Conservation (phyloP, 37 sponge, comb jelly and placozoan genomes). For the Cladorhizidae sp. region DNA sequence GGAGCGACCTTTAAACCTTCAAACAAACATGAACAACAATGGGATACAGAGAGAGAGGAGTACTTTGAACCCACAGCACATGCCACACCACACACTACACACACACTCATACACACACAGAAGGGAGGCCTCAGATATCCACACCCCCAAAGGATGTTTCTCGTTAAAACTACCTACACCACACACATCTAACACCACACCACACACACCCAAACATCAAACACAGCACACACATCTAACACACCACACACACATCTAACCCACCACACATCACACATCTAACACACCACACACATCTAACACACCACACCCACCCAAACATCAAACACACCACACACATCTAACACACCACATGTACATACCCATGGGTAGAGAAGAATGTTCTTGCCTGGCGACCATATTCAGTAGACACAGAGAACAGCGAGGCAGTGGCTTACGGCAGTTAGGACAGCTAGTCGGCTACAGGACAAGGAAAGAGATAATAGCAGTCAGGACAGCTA, state of each 20-base stretch:
- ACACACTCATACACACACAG: not conserved
- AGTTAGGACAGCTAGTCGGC: slow-evolving; percentile 81
- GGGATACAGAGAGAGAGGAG: not conserved
- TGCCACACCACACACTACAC: not conserved
- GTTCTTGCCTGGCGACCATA: slow-evolving; percentile 51
- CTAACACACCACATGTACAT: too few species aligned
- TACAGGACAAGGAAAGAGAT: slow-evolving; percentile 11
- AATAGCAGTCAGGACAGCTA: slow-evolving; percentile 79
- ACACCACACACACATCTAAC: too few species aligned
- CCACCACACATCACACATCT: too few species aligned
- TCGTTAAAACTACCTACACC: too few species aligned
- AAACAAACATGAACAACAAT: not conserved
- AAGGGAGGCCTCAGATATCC: too few species aligned
- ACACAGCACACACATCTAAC: too few species aligned
- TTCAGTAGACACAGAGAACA: slow-evolving; percentile 86
- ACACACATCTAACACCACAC: too few species aligned
- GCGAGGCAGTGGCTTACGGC: slow-evolving; percentile 87
- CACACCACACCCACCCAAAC: too few species aligned
- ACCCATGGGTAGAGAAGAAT: not conserved
- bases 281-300: too few species aligned
- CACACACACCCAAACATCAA: too few species aligned
- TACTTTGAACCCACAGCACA: not conserved
- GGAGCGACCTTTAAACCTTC: not conserved
- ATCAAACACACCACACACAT: too few species aligned
- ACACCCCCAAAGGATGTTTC: too few species aligned